phyloP scores from a whole-genome alignment of 2,113 vertebrate genomes.

The Leiothrix lutea region DNA sequence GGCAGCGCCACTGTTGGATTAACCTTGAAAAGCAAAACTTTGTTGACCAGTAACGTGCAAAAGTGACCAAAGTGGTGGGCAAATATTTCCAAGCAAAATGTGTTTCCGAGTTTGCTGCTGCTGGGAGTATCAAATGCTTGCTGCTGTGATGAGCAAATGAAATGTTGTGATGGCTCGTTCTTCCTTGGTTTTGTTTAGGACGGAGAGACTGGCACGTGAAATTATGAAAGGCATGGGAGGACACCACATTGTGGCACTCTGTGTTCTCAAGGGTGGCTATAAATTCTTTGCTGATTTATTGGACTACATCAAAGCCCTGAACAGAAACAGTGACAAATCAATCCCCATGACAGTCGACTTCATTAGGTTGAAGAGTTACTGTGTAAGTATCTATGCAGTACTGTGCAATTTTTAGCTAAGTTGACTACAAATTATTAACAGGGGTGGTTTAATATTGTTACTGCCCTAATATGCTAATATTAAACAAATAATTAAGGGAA shows the following conservation, averaged over 20 bases:
- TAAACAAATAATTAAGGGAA: not conserved
- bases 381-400: slow-evolving; percentile 80
- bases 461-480: not conserved
- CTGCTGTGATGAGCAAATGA: not conserved
- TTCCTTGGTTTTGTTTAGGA: slow-evolving; percentile 75
- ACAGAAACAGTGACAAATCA: slow-evolving; percentile 95
- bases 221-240: slow-evolving; percentile 98
- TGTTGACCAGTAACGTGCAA: not conserved
- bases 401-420: not conserved
- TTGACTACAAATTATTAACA: not conserved
- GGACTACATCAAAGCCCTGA: slow-evolving; percentile 98
- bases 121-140: not conserved
- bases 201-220: slow-evolving; percentile 92
- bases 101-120: not conserved
- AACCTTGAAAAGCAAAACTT: slow-evolving; percentile 44
- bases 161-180: not conserved
- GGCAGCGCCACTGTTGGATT: not conserved
- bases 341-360: slow-evolving; percentile 99
- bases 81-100: not conserved
- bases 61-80: not conserved
- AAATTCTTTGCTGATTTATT: slow-evolving; percentile 98
- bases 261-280: slow-evolving; percentile 97
- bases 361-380: slow-evolving; percentile 98
- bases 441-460: not conserved
- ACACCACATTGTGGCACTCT: slow-evolving; percentile 96